These are phyloP conservation scores for Drosophila funebris DNA, from an alignment of 1,140 invertebrate genomes.

Conservation along the genomic window DNA sequence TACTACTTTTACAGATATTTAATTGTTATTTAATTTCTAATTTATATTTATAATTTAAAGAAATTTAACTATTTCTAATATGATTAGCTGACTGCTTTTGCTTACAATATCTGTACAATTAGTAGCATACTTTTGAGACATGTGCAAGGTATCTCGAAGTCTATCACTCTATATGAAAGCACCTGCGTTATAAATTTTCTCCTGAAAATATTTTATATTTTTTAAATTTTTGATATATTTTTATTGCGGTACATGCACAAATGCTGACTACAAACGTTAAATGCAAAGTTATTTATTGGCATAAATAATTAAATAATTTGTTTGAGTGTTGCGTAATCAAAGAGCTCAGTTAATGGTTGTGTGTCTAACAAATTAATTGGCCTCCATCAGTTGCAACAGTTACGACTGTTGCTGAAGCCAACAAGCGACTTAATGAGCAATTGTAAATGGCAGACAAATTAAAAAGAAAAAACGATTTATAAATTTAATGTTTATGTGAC, in stretches of 20 bases:
- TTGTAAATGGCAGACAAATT: background rate
- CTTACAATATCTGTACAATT: too few species aligned
- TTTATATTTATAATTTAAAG: too few species aligned
- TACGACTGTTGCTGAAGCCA: background rate
- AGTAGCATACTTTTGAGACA: too few species aligned
- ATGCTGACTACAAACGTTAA: slow-evolving; percentile 48
- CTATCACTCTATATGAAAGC: too few species aligned
- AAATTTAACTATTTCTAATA: too few species aligned
- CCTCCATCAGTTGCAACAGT: slow-evolving; percentile 40
- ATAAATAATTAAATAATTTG: slow-evolving; percentile 75
- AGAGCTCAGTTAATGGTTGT: slow-evolving; percentile 16
- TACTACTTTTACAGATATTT: too few species aligned
- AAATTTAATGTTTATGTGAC: too few species aligned
- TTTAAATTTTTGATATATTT: slow-evolving; percentile 1
- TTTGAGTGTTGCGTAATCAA: slow-evolving; percentile 47
- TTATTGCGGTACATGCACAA: slow-evolving; percentile 9
- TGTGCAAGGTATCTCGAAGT: too few species aligned
- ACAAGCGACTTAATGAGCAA: background rate
- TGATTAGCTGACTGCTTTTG: too few species aligned
- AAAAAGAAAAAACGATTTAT: background rate
- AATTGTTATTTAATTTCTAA: too few species aligned
- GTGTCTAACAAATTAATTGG: slow-evolving; percentile 66
- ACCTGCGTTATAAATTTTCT: background rate
- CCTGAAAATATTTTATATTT: background rate
- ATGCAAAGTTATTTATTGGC: slow-evolving; percentile 68